These are phyloP conservation scores for Ericerus pela DNA, from an alignment of 1,140 invertebrate genomes.

Conservation along the genomic window DNA sequence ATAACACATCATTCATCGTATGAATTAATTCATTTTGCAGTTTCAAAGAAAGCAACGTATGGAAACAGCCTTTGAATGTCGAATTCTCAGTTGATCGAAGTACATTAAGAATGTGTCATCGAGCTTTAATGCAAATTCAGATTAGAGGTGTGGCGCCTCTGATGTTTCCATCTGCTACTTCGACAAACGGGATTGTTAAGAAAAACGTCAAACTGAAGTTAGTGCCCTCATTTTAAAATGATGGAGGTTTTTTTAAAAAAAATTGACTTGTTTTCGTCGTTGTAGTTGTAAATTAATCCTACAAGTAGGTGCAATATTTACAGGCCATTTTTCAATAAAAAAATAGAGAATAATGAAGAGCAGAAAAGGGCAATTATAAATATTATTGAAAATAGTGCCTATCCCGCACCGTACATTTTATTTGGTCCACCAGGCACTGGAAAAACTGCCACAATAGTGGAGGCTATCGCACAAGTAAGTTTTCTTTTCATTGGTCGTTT, in stretches of 20 bases:
- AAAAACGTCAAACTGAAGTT: neutral
- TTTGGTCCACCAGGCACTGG: slow-evolving; percentile 93
- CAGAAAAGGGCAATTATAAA: neutral
- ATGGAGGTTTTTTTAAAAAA: no score
- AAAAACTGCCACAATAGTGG: slow-evolving; percentile 85
- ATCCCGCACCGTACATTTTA: slow-evolving; percentile 69
- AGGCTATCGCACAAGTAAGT: slow-evolving; percentile 58
- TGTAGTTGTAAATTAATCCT: neutral
- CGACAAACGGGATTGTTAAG: no score
- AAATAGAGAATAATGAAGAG: neutral
- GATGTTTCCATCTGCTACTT: neutral
- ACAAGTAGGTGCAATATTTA: neutral
- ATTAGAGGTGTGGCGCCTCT: neutral
- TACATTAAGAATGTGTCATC: neutral
- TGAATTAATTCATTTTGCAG: no score
- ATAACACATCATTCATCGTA: no score
- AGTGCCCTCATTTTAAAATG: no score
- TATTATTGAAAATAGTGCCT: neutral
- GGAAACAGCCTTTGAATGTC: neutral
- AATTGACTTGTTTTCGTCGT: no score
- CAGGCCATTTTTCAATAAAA: neutral
- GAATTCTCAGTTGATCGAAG: neutral
- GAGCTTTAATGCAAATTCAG: neutral
- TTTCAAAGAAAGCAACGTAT: neutral
- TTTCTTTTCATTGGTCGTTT: neutral